A percentile compares a stretch with the other conserved stretches of the same genome.
Conservation (phyloP, 2,888 invertebrate genomes). For the Zelleria hepariella region DNA sequence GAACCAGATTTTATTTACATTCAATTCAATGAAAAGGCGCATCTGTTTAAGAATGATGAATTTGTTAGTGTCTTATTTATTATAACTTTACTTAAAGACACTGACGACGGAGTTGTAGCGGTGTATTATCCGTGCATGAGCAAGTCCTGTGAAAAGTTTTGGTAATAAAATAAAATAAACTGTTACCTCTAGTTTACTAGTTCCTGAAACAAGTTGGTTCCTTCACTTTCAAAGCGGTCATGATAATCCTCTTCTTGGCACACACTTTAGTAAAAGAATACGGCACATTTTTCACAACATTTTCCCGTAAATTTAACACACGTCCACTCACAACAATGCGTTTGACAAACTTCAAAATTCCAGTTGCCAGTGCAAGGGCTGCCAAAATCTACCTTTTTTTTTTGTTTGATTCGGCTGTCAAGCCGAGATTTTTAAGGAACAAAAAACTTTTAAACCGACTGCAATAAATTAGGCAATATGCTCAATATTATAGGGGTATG, state of each 20-base stretch:
- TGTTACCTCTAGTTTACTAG: background rate
- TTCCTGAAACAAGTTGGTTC: background rate
- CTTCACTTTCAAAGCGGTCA: slow-evolving; percentile 24
- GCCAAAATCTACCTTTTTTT: background rate
- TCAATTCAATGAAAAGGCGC: too few species aligned
- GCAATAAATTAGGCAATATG: too few species aligned
- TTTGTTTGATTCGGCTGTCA: background rate
- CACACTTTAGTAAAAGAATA: slow-evolving; percentile 26
- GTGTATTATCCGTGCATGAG: background rate
- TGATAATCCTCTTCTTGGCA: background rate
- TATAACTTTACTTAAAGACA: background rate
- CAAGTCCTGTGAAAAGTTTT: background rate
- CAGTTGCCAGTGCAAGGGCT: background rate
- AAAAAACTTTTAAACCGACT: too few species aligned
- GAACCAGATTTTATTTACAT: too few species aligned
- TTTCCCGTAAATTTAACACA: slow-evolving; percentile 31
- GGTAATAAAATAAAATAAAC: background rate
- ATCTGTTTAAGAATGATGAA: too few species aligned
- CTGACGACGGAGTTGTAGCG: background rate
- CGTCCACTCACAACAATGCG: slow-evolving; percentile 30
- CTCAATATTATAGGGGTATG: too few species aligned
- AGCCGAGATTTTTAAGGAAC: too few species aligned
- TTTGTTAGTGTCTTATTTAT: background rate
- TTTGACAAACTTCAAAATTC: slow-evolving; percentile 3
- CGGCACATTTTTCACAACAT: slow-evolving; percentile 42